A percentile compares a stretch with the other conserved stretches of the same genome.
These are phyloP conservation scores for Syrmaticus mikado DNA, from an alignment of 2,113 vertebrate genomes.

Conservation along the genomic window DNA sequence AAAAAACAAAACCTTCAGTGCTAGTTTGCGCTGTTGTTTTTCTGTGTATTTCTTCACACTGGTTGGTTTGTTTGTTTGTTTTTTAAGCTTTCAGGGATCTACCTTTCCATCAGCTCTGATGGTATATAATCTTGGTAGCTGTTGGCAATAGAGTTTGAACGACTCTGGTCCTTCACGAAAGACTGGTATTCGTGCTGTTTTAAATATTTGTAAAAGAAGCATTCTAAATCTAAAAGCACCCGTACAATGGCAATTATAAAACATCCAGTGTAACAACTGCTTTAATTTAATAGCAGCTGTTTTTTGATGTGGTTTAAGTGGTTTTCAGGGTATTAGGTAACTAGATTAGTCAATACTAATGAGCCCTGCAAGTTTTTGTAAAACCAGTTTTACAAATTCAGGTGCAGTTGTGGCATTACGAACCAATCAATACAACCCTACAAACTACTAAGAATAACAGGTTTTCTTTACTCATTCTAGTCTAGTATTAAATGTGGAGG, in stretches of 20 bases:
- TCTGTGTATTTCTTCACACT: not conserved
- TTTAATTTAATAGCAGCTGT: not conserved
- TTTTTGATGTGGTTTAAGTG: not conserved
- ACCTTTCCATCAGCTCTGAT: not conserved
- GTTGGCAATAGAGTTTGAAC: not conserved
- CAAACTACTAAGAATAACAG: not conserved
- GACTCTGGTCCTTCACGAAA: not conserved
- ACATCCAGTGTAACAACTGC: not conserved
- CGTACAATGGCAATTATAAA: not conserved
- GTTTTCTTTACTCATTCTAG: not conserved
- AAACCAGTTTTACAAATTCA: not conserved
- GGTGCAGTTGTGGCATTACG: not conserved
- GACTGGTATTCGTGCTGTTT: not conserved
- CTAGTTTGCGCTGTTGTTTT: not conserved
- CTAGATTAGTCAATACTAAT: not conserved
- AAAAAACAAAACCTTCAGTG: fast-evolving
- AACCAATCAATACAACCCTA: not conserved
- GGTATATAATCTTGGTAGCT: not conserved
- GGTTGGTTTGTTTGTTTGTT: not conserved
- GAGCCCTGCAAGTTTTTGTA: not conserved
- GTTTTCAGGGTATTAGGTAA: not conserved
- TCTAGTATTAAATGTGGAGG: too few relatives aligned
- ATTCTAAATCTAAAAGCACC: not conserved
- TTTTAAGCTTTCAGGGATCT: not conserved
- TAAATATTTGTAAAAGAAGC: not conserved